Conservation (phyloP, 1,140 invertebrate genomes). For the Lasaia peninsularis region DNA sequence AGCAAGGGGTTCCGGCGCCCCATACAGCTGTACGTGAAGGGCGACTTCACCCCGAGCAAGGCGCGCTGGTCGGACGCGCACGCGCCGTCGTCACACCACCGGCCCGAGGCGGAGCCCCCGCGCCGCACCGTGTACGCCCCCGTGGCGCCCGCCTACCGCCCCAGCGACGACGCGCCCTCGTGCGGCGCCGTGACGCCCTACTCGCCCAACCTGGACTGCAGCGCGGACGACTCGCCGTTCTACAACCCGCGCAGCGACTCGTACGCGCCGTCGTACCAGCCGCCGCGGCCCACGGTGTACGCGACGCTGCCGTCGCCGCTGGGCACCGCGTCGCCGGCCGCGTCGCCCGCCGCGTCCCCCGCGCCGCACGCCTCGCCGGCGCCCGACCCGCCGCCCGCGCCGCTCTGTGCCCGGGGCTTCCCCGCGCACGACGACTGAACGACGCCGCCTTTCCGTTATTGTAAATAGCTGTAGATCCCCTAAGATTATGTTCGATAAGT, state of each 20-base stretch:
- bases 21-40: conserved; percentile 90
- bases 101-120: conserved; percentile 62
- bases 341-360: conserved; percentile 52
- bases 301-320: conserved; percentile 66
- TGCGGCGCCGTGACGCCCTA: conserved; percentile 71
- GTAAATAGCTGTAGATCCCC: conserved; percentile 66
- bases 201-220: conserved; percentile 64
- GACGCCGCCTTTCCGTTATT: conserved; percentile 46
- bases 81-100: conserved; percentile 65
- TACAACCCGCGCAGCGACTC: conserved; percentile 74
- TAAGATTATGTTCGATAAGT: conserved; percentile 70
- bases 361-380: conserved; percentile 52
- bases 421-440: conserved; percentile 56
- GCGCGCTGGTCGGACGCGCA: conserved; percentile 72
- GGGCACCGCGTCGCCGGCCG: conserved; percentile 51
- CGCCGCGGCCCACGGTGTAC: conserved; percentile 68
- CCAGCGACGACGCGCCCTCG: conserved; percentile 69
- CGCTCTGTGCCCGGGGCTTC: conserved; percentile 49
- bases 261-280: conserved; percentile 71
- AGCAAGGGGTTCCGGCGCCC: conserved; percentile 94
- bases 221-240: conserved; percentile 71
- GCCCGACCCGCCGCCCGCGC: conserved; percentile 46
- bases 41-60: conserved; percentile 78
- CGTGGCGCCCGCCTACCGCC: conserved; percentile 77
- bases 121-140: conserved; percentile 79